Evolutionary conservation across 2,888 invertebrate species (phyloP), one percentile per base, ranked within the genome.

Genomic region (Machimus atricapillus): DNA sequence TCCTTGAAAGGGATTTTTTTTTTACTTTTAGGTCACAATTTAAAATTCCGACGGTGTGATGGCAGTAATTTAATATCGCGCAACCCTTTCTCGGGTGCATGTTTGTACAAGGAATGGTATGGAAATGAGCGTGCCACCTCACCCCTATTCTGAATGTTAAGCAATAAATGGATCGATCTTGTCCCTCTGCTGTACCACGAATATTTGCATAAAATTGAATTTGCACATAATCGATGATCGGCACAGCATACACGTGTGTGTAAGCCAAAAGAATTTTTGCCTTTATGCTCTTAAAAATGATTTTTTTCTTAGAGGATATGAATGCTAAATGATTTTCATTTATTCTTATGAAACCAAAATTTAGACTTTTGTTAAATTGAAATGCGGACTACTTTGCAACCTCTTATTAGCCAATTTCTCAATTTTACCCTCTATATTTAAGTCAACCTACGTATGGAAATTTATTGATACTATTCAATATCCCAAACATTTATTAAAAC

Each of bases 51-150:
- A 8, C n/a, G 79, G 43, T 79, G 79, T 31, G 46, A 52, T 79
- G 27, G 27, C 43, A 52, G 79, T 79, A 79, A 79, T 79, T 79
- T 79, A 79, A 79, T 79, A 79, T 79, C 52, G 79, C n/a, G 27
- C 79, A 79, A 79, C 52, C 79, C 79, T 79, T 79, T 79, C 34
- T 34, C 12, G 46, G 16, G n/a, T 79, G 46, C 79, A 79, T 79
- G 27, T 79, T 79, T 79, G 27, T 79, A 43, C 52, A 52, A 52
- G 52, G 56, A 79, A 79, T 79, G 52, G n/a, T 79, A 79, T 79
- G 79, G 79, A 79, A 79, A 79, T 79, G 79, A 79, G 31, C 14
- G 23, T 46, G 16, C 43, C 43, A 0, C 14, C 43, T 3, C 12
- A 52, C 9, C 56, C 79, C 56, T 46, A 14, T 46, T 46, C 23